Percentiles rank a stretch among this genome's conserved stretches.
These are phyloP conservation scores for Neosalanx taihuensis DNA, from an alignment of 2,797 vertebrate species.

Conservation along the genomic window DNA sequence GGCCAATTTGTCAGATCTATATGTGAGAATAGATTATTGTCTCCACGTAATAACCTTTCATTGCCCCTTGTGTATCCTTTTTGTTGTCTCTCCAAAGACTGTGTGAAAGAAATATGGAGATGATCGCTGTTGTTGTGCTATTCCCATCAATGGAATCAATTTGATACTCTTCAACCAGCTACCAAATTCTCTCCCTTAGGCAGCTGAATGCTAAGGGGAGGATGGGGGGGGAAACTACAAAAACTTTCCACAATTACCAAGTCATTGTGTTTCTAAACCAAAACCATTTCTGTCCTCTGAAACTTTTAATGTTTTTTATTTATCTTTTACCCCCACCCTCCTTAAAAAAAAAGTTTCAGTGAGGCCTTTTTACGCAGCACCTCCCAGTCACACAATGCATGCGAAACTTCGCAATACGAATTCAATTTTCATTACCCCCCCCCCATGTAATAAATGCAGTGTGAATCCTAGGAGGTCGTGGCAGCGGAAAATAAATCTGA, in stretches of 20 bases:
- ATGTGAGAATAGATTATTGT: conserved; percentile 26
- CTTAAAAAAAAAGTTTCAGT: conserved; percentile 22
- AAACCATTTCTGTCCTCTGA: conserved; percentile 32
- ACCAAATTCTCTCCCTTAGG: conserved; percentile 7
- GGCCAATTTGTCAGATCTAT: conserved; percentile 28
- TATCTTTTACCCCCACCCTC: background rate
- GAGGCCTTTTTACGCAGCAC: conserved; percentile 52
- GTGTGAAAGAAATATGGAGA: conserved; percentile 22
- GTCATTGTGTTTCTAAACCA: conserved; percentile 25
- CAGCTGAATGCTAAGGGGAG: conserved; percentile 16
- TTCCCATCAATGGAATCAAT: conserved; percentile 25
- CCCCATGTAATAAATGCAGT: conserved; percentile 72
- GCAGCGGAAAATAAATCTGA: conserved; percentile 77
- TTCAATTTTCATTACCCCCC: conserved; percentile 75
- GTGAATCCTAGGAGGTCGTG: conserved; percentile 71
- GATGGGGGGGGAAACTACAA: conserved; percentile 24
- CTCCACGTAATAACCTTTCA: conserved; percentile 15
- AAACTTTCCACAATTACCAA: conserved; percentile 41
- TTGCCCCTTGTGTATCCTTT: conserved; percentile 3
- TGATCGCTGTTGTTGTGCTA: conserved; percentile 3
- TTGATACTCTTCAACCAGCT: conserved; percentile 19
- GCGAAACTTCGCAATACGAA: conserved; percentile 59
- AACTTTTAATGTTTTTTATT: conserved; percentile 34
- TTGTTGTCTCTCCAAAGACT: conserved; percentile 6
- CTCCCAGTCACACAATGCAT: conserved; percentile 58